Percentiles rank a stretch among this genome's conserved stretches.
phyloP scores from a whole-genome alignment of 1,140 invertebrate species.

The Contarinia nasturtii region DNA sequence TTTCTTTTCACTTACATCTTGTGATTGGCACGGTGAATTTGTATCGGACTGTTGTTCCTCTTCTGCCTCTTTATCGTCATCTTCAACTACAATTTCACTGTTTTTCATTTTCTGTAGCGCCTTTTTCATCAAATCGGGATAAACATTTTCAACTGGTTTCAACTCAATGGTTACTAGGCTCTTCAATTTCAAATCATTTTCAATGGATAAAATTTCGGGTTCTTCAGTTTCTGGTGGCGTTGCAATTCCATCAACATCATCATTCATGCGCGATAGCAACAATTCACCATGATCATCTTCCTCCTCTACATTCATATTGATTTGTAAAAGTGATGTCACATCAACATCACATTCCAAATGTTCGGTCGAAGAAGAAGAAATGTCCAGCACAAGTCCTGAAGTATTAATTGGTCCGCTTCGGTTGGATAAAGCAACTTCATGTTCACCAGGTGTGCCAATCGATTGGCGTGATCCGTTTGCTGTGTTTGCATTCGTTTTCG shows the following conservation, averaged over 20 bases:
- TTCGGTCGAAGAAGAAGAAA: neutral
- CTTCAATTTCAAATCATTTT: neutral
- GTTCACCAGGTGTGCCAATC: too few relatives aligned
- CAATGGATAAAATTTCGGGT: neutral
- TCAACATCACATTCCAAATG: neutral
- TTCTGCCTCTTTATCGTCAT: neutral
- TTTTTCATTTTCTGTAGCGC: conserved; percentile 9
- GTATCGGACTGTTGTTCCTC: neutral
- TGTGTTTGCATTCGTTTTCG: neutral
- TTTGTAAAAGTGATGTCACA: neutral
- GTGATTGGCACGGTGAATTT: neutral
- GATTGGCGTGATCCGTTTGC: neutral
- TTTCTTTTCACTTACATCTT: neutral
- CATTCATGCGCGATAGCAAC: neutral
- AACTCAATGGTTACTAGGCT: neutral
- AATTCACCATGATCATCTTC: conserved; percentile 7
- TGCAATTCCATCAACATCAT: neutral
- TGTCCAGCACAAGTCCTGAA: neutral
- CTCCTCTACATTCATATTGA: neutral
- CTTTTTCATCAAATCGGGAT: conserved; percentile 5
- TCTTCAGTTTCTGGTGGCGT: neutral
- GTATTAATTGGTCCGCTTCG: neutral
- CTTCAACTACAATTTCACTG: neutral
- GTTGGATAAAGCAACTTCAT: too few relatives aligned
- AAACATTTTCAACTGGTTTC: neutral